Percentiles rank a stretch among this genome's conserved stretches.
phyloP scores from a whole-genome alignment of 2,113 vertebrate genomes.

The Sapajus apella region DNA sequence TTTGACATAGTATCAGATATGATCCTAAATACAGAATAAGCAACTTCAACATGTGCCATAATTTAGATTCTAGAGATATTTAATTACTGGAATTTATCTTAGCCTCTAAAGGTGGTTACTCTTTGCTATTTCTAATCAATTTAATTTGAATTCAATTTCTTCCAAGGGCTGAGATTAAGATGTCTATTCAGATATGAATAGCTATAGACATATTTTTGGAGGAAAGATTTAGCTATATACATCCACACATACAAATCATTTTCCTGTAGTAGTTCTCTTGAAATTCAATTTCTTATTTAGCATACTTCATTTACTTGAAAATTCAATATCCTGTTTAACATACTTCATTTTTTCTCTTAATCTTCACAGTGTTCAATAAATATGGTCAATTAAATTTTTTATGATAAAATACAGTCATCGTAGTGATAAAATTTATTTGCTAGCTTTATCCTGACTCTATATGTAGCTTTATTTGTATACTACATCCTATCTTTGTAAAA shows the following conservation, averaged over 20 bases:
- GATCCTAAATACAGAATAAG: background rate
- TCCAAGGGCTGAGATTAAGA: background rate
- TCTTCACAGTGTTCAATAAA: background rate
- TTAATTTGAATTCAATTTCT: constrained; percentile 7
- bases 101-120: background rate
- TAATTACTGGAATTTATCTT: background rate
- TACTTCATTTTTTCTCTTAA: background rate
- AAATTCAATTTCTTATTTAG: background rate
- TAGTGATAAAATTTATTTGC: background rate
- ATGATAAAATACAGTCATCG: background rate
- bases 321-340: background rate
- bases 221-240: background rate
- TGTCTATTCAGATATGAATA: background rate
- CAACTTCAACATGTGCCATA: background rate
- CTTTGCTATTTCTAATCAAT: background rate
- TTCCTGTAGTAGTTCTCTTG: background rate
- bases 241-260: background rate
- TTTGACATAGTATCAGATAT: background rate
- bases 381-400: background rate
- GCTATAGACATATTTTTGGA: background rate
- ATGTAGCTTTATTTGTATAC: background rate
- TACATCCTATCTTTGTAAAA: background rate
- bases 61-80: background rate
- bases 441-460: background rate
- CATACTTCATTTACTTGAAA: background rate